Base-by-base conservation (phyloP, 2,113 vertebrate species). In the Spea multiplicata region DNA sequence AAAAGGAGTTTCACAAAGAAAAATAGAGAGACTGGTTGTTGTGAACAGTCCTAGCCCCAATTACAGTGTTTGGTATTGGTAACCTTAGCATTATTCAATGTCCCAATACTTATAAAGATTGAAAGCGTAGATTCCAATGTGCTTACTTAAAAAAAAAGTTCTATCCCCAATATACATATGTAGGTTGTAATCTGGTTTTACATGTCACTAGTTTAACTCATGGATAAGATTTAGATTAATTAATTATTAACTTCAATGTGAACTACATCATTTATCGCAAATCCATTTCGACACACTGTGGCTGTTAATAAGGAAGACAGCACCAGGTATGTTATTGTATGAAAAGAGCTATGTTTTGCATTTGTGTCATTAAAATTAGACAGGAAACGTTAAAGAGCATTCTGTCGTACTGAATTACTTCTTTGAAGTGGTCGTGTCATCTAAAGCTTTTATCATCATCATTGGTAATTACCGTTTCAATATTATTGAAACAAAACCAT, bases 1-100 rank as follows among this genome's bases (percentile, higher is more conserved):
- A 50, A 55, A 64, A 13, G 9, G 12, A 53, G 48, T n/a, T 8
- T 53, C 8, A 52, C 64, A 17, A 53, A n/a, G 48, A 66, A 66
- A 30, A 75, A 64, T 7, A 49, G n/a, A 47, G 62, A 67, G 48
- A 66, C 66, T 77, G 66, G 71, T 77, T 62, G 45, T 16, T 16
- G 47, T 71, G 53, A 64, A 65, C 16, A 5, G 6, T 44, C 44
- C 46, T n/a, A 68, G 16, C 64, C n/a, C 17, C 52, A 71, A 78
- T 78, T 71, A 16, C 46, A 71, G 57, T 45, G 44, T 61, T 69
- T 30, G 30, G 30, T 52, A 52, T 7, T 9, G 46, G 67, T 77
- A 71, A 77, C 50, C 13, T 77, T 62, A 77, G 55, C 17, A 70
- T 4, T 62, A 69, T 78, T 17, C 68, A 78, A 70, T 70, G 71